These are phyloP conservation scores for Pycnomerus fuliginosus DNA, from an alignment of 2,888 invertebrate species.

Conservation along the genomic window DNA sequence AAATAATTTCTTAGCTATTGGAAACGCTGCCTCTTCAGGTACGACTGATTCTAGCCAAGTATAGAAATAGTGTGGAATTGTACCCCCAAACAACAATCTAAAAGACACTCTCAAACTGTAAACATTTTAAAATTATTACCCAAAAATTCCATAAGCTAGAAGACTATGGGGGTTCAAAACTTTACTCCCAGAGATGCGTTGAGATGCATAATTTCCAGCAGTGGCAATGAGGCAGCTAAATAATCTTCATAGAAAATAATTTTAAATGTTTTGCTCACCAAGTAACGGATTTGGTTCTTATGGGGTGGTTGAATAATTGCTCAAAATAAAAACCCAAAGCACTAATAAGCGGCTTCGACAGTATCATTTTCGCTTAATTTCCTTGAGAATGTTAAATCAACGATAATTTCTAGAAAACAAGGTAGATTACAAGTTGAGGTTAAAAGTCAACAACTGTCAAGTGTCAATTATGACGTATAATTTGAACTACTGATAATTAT, in stretches of 20 bases:
- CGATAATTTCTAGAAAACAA: too few relatives aligned
- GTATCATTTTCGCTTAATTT: slow-evolving; percentile 56
- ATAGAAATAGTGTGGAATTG: slow-evolving; percentile 78
- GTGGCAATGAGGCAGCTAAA: slow-evolving; percentile 69
- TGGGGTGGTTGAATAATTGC: slow-evolving; percentile 72
- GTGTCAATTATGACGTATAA: too few relatives aligned
- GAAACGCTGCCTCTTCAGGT: slow-evolving; percentile 55
- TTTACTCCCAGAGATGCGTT: slow-evolving; percentile 67
- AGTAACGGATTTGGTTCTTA: slow-evolving; percentile 76
- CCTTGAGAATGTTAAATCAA: too few relatives aligned
- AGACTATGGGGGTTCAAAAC: slow-evolving; percentile 65
- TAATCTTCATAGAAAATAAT: slow-evolving; percentile 9
- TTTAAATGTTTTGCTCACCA: slow-evolving; percentile 58
- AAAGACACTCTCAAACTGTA: slow-evolving; percentile 22
- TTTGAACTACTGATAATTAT: too few relatives aligned
- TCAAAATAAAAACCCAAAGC: slow-evolving; percentile 71
- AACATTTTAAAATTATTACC: slow-evolving; percentile 52
- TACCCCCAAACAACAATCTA: slow-evolving; percentile 77
- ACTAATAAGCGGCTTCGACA: slow-evolving; percentile 72
- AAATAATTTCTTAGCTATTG: slow-evolving; percentile 61
- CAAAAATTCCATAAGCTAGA: slow-evolving; percentile 73
- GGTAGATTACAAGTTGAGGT: too few relatives aligned
- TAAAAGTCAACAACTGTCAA: too few relatives aligned
- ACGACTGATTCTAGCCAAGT: slow-evolving; percentile 62
- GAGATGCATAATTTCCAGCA: slow-evolving; percentile 72